phyloP scores from a whole-genome alignment of 37 sponge, comb jelly and placozoan genomes.

The Spongia lamella region DNA sequence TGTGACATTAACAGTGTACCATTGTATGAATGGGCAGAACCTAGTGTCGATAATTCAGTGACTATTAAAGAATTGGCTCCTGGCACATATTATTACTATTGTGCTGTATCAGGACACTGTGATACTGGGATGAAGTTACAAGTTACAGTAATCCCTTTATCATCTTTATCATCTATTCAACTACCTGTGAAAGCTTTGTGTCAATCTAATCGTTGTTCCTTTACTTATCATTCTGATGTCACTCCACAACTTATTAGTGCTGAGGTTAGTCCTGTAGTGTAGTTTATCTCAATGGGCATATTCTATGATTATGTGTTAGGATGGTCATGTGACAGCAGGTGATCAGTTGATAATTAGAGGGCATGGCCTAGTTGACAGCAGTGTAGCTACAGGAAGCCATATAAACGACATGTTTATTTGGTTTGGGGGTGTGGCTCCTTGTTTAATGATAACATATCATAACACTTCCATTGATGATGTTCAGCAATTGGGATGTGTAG shows the following conservation, averaged over 20 bases:
- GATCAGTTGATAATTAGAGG: constrained; percentile 20
- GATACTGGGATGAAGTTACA: constrained; percentile 80
- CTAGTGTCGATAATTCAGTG: constrained; percentile 61
- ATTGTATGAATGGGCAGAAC: constrained; percentile 58
- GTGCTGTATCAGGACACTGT: constrained; percentile 76
- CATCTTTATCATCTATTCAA: background rate
- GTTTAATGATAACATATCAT: background rate
- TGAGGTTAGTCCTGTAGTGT: constrained; percentile 32
- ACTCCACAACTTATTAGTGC: constrained; percentile 39
- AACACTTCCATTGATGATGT: constrained; percentile 1
- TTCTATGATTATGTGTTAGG: too few species aligned
- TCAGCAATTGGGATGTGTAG: constrained; percentile 22
- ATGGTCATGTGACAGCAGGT: constrained; percentile 6
- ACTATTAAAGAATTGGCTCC: constrained; percentile 38
- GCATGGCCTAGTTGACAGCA: constrained; percentile 8
- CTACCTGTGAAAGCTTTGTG: constrained; percentile 21
- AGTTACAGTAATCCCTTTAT: constrained; percentile 31
- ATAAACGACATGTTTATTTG: constrained; percentile 6
- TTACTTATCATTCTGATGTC: constrained; percentile 8
- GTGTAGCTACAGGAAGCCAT: background rate
- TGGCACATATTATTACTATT: constrained; percentile 73
- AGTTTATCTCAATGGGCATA: too few species aligned
- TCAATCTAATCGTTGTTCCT: constrained; percentile 34
- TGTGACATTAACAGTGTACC: constrained; percentile 44
- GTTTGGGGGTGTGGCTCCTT: constrained; percentile 28